Evolutionary conservation across 1,140 invertebrate genomes (phyloP).

Genomic region (Psix sp.): DNA sequence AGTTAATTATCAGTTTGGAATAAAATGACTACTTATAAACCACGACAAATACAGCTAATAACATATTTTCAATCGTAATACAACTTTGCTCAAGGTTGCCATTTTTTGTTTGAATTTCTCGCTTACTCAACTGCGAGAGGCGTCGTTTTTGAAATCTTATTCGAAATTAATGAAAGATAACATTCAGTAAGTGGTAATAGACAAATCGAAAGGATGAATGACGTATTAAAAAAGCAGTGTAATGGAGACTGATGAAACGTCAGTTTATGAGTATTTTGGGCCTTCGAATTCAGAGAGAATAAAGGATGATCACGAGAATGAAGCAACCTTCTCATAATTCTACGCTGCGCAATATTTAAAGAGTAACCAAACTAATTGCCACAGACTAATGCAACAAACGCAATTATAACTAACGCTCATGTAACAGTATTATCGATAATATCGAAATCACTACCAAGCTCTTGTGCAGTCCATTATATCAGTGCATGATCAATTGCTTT

Average conservation of each 20-base stretch:
- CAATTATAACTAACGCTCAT: constrained; percentile 8
- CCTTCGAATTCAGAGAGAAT: neutral
- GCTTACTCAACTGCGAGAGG: too few species aligned
- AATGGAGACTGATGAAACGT: neutral
- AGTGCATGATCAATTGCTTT: too few species aligned
- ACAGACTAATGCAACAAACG: constrained; percentile 8
- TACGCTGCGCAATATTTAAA: constrained; percentile 22
- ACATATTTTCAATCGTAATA: too few species aligned
- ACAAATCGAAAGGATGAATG: neutral
- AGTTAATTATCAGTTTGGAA: too few species aligned
- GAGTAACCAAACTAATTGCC: constrained; percentile 24
- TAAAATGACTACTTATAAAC: too few species aligned
- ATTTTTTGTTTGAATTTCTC: too few species aligned
- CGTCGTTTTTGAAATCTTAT: too few species aligned
- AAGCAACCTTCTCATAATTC: constrained; percentile 17
- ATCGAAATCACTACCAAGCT: neutral
- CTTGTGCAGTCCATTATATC: neutral
- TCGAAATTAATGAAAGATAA: too few species aligned
- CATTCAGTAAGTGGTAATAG: too few species aligned
- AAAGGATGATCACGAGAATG: constrained; percentile 9
- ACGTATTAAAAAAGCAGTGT: too few species aligned
- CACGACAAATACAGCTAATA: too few species aligned
- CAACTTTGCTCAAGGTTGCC: too few species aligned
- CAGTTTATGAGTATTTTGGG: neutral
- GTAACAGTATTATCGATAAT: constrained; percentile 1